phyloP scores from a whole-genome alignment of 2,797 vertebrate species.

The Scomberomorus guttatus region DNA sequence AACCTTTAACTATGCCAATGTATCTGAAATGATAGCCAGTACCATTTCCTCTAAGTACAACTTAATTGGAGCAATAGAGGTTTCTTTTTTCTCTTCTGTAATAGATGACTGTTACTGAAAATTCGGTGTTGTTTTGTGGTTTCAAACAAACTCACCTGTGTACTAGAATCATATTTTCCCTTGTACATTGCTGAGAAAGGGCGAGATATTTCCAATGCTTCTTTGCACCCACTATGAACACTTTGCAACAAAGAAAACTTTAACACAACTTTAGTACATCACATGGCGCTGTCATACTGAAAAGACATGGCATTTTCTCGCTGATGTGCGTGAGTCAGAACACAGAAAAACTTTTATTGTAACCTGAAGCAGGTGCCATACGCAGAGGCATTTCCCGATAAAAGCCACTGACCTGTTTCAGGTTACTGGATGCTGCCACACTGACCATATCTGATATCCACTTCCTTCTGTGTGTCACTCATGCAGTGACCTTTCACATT shows the following conservation, averaged over 20 bases:
- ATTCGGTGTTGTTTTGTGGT: conserved; percentile 10
- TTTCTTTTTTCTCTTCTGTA: no score
- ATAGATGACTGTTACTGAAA: not conserved
- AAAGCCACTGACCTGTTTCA: not conserved
- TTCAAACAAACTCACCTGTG: conserved; percentile 1
- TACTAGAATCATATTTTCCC: not conserved
- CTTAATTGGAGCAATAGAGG: not conserved
- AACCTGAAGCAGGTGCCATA: not conserved
- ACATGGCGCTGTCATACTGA: not conserved
- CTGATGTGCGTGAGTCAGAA: not conserved
- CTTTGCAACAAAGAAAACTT: no score
- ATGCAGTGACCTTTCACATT: not conserved
- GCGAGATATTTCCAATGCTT: not conserved
- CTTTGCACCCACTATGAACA: not conserved
- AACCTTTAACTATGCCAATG: conserved; percentile 7
- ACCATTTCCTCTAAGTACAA: conserved; percentile 33
- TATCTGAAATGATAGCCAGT: not conserved
- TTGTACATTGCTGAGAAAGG: not conserved
- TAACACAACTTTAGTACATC: not conserved
- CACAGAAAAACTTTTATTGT: not conserved
- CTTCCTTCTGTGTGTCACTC: conserved; percentile 8
- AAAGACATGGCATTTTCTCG: not conserved
- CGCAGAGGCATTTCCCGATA: conserved; percentile 10
- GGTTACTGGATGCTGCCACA: not conserved
- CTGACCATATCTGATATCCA: not conserved